Percentiles rank a stretch among this genome's conserved stretches.
These are phyloP conservation scores for Triplophysa rosa DNA, from an alignment of 2,113 vertebrate species.

Conservation along the genomic window DNA sequence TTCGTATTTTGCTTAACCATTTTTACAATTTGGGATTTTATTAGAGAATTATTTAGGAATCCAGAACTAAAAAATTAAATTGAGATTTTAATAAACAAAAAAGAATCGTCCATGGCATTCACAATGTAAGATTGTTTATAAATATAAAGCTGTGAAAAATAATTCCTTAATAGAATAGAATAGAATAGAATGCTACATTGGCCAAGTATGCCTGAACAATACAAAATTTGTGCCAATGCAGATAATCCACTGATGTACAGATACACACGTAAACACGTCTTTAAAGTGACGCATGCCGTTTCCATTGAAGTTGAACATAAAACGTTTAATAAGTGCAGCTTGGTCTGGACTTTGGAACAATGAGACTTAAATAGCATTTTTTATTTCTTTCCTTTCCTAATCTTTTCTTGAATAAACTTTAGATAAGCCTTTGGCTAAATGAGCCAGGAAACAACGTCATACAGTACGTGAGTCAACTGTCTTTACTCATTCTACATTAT, in stretches of 20 bases:
- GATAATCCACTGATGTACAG: not conserved
- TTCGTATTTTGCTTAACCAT: too few relatives aligned
- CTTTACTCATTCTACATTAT: too few relatives aligned
- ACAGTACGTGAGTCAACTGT: not conserved
- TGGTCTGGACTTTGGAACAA: not conserved
- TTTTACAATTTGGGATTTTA: too few relatives aligned
- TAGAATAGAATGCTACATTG: too few relatives aligned
- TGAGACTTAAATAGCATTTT: not conserved
- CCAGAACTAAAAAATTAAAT: not conserved
- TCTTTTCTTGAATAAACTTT: not conserved
- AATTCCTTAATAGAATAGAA: not conserved
- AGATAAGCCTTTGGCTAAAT: not conserved
- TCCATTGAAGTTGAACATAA: not conserved
- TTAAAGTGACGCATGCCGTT: not conserved
- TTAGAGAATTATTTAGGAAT: not conserved
- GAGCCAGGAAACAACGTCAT: not conserved
- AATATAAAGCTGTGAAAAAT: not conserved
- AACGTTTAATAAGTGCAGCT: not conserved
- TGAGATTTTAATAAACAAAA: not conserved
- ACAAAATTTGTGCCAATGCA: not conserved
- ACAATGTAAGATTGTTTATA: not conserved
- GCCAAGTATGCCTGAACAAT: too few relatives aligned
- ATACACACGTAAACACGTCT: not conserved
- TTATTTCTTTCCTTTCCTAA: not conserved
- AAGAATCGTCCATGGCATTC: not conserved